Evolutionary conservation across 2,888 invertebrate species (phyloP), one percentile per base, ranked within the genome.

Genomic region (Belgica antarctica): DNA sequence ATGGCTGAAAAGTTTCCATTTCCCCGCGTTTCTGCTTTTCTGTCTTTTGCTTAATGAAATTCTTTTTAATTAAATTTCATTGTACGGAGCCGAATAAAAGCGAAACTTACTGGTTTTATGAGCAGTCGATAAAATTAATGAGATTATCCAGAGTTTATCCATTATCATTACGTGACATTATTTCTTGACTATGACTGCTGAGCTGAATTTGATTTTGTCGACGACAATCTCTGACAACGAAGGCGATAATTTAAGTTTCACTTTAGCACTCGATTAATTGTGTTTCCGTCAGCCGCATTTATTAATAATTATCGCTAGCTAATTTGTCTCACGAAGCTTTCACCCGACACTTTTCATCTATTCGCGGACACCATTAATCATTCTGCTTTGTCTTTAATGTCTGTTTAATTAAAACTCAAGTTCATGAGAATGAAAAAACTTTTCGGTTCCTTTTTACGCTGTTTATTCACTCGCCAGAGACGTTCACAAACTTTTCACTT

Each of bases 71-170:
- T 52, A 52, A 52, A 52, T 52, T 52, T 52, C 52, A 52, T 52
- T 52, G 22, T 22, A 5, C 41, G 41, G 15, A 41, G n/a, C n/a
- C 41, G 41, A 41, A 31, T 31, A 31, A 41, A 41, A 52, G 2
- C 52, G 62, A 34, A 62, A 68, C 68, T 68, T 68, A 68, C 68
- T 68, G 31, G 68, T 68, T 24, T 68, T 68, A 47, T 68, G 68
- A 34, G 68, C 68, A 52, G 68, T 68, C 52, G 68, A 68, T 34
- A 68, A 31, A 68, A 68, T 68, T 68, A 68, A 68, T 57, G 68
- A 68, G 68, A 68, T 68, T 68, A 68, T 68, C 68, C 68, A 68
- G 57, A 68, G 57, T 68, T 68, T 68, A 68, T 68, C 68, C 68
- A 68, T 68, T 68, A 57, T 68, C 68, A 68, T 68, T 68, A 31